Base-by-base conservation (phyloP, 2,888 invertebrate genomes). In the Apodemia duryi region DNA sequence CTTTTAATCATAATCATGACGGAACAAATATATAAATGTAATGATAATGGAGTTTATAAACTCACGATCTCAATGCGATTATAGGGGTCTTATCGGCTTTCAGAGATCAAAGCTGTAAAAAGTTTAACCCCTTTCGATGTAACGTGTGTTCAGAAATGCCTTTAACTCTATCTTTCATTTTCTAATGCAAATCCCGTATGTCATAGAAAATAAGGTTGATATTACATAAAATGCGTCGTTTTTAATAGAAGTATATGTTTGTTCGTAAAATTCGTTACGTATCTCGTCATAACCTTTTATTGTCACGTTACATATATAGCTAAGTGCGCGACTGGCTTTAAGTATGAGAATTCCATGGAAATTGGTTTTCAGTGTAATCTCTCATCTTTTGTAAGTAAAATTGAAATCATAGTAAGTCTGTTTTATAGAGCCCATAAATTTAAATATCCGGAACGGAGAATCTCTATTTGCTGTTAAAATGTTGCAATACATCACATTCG, bases 261-360 rank as follows among this genome's bases (percentile, higher is more conserved):
- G 64, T 51, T 51, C 35, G 61, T 65, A 61, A 61, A 65, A 51
- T 65, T 61, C 51, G 61, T 65, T 61, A 65, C 64, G 61, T 65
- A 65, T 85, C 85, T 86, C 79, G 84, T 84, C 84, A 86, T 87
- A 87, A 85, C 84, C 80, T 87, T 88, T 88, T 88, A 86, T 84
- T 84, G 84, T 84, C 81, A 76, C 74, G 78, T 79, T 80, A 80
- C 76, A 60, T 76, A 79, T 76, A 77, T 73, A 72, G 75, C 74
- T 77, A 68, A 70, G 69, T 70, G 73, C 72, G 74, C 71, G 70
- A 73, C 76, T 76, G 75, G 75, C 75, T 79, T 77, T 74, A 76
- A 76, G 76, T 77, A 78, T 76, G 61, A 28, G 65, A 77, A 77
- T 78, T 72, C 74, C 49, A 63, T 75, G 84, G 85, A 86, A 83